Conservation (phyloP, 2,888 invertebrate genomes). For the Drosophila hamatofila region DNA sequence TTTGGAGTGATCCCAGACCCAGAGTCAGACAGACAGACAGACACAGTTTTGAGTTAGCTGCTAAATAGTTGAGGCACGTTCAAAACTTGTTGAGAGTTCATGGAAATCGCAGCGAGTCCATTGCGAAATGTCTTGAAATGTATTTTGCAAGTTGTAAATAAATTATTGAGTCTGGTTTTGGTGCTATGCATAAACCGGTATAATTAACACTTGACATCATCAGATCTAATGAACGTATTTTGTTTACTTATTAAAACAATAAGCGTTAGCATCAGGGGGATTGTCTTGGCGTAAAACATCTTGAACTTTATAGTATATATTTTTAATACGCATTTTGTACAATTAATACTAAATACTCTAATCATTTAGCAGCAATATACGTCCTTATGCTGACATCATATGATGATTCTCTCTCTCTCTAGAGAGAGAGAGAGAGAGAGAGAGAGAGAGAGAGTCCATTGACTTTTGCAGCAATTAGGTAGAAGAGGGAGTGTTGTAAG, state of each 20-base stretch:
- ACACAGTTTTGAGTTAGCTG: constrained; percentile 8
- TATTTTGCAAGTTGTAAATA: not conserved
- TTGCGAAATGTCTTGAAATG: constrained; percentile 17
- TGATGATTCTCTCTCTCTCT: not conserved
- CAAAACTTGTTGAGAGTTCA: constrained; percentile 36
- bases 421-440: not conserved
- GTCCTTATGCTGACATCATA: constrained; percentile 6
- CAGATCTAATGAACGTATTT: not conserved
- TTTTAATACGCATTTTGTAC: constrained; percentile 7
- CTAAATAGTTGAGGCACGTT: constrained; percentile 54
- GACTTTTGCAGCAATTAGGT: not conserved
- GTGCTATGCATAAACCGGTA: constrained; percentile 3
- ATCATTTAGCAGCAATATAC: constrained; percentile 41
- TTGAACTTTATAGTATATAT: not conserved
- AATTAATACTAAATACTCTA: constrained; percentile 23
- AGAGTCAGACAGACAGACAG: not conserved
- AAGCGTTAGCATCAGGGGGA: constrained; percentile 15
- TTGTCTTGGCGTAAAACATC: constrained; percentile 21
- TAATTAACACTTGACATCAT: constrained; percentile 25
- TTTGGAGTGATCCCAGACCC: not conserved
- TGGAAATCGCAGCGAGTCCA: constrained; percentile 24
- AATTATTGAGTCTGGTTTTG: not conserved
- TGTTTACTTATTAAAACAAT: not conserved
- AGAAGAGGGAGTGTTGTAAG: not conserved
- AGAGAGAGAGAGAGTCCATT: not conserved